A percentile compares a stretch with the other conserved stretches of the same genome.
These are phyloP conservation scores for Zosterops lateralis DNA, from an alignment of 2,113 vertebrate genomes.

Conservation along the genomic window DNA sequence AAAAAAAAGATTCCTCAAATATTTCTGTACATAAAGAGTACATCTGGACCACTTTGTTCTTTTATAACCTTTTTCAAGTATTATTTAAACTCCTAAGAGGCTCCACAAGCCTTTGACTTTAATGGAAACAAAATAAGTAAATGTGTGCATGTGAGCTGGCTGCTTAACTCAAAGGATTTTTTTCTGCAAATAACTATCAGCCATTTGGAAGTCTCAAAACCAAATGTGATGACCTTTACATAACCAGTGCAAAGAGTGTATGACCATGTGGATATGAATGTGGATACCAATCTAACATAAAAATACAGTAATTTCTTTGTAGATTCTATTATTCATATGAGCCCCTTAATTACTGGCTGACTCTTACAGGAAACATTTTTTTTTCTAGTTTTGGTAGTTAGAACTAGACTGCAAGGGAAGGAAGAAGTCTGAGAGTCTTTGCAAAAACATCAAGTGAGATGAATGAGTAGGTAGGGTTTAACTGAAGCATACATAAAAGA, in stretches of 20 bases:
- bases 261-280: neutral
- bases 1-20: neutral
- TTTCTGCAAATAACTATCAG: neutral
- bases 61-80: neutral
- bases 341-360: neutral
- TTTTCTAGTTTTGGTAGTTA: neutral
- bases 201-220: neutral
- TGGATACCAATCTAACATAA: neutral
- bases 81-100: neutral
- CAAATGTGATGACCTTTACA: neutral
- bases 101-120: neutral
- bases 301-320: neutral
- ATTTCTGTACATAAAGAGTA: neutral
- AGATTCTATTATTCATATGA: neutral
- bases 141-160: rapidly evolving
- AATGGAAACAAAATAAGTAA: neutral
- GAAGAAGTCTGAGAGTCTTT: neutral
- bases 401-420: neutral
- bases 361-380: neutral
- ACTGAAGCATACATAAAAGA: neutral
- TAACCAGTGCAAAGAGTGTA: neutral
- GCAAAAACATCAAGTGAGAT: neutral
- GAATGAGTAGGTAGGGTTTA: neutral
- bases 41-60: neutral
- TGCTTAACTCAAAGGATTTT: neutral